Base-by-base conservation (phyloP, 2,797 vertebrate genomes). In the Myotis planiceps region DNA sequence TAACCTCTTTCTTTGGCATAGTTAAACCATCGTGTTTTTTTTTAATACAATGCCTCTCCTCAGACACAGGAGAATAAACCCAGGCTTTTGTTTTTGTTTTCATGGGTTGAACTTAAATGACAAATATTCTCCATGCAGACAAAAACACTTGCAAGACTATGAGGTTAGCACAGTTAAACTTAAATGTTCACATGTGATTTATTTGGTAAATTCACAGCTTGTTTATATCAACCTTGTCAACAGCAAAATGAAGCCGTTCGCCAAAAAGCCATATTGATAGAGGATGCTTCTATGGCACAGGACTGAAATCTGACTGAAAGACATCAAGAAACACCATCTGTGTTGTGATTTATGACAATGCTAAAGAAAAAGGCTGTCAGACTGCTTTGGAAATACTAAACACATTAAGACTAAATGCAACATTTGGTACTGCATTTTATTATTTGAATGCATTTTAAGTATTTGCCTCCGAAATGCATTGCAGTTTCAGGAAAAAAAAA, bases 271-370 rank as follows among this genome's bases (percentile, higher is more conserved):
- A 85, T 90, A 91, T 93, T 92, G 89, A 81, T n/a, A 72, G 47
- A 91, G 34, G 72, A 89, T 82, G 92, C 25, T 74, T 91, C 68
- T 55, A 42, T 91, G 55, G 37, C 71, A 83, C 27, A 74, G 32
- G 68, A 74, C 45, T 94, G 63, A 93, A 97, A 95, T 95, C 55
- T 81, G 74, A 92, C 84, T 51, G 68, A 93, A 94, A 94, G 78
- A 85, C 71, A 91, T 74, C 71, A 84, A 95, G 88, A 95, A 94
- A 87, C 34, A 94, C 93, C 96, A 97, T 96, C 95, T 97, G 96
- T 97, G 91, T 96, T 96, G 81, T 93, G 89, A 96, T 97, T 96
- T 92, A 86, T 94, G 92, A 95, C 89, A 85, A 72, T 90, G 63
- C 87, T 96, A 86, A 94, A 79, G 72, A 85, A 90, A 92, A 78